phyloP scores from a whole-genome alignment of 1,140 invertebrate genomes.

The Aphelenchoides avenae region DNA sequence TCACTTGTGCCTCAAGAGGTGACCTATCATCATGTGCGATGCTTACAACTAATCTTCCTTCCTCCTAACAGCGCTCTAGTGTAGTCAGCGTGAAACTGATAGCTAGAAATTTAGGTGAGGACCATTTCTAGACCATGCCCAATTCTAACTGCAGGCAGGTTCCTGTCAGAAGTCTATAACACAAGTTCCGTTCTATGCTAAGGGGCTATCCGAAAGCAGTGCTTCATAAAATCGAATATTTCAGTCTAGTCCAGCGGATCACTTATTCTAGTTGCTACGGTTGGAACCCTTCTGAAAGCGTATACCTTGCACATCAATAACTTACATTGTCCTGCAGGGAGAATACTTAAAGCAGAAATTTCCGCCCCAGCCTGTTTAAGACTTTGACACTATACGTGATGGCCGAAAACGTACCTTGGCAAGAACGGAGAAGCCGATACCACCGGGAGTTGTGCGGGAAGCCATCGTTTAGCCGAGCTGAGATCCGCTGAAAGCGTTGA shows the following conservation, averaged over 20 bases:
- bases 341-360: too few species aligned
- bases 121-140: slow-evolving; percentile 10
- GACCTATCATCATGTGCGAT: background rate
- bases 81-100: background rate
- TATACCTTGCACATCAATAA: slow-evolving; percentile 14
- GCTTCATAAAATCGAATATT: too few species aligned
- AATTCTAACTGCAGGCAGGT: slow-evolving; percentile 9
- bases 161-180: too few species aligned
- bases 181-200: too few species aligned
- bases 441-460: slow-evolving; percentile 57
- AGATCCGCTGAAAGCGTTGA: too few species aligned
- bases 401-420: slow-evolving; percentile 60
- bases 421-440: slow-evolving; percentile 57
- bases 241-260: too few species aligned
- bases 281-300: too few species aligned
- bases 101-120: slow-evolving; percentile 12
- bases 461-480: too few species aligned
- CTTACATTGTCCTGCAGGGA: slow-evolving; percentile 14
- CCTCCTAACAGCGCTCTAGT: background rate
- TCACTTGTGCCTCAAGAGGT: background rate
- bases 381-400: too few species aligned
- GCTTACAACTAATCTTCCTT: background rate
- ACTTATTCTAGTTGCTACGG: too few species aligned
- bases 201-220: too few species aligned
- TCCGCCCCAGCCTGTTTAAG: too few species aligned